Evolutionary conservation across 2,113 vertebrate species (phyloP).

Genomic region (Trogon melanurus): DNA sequence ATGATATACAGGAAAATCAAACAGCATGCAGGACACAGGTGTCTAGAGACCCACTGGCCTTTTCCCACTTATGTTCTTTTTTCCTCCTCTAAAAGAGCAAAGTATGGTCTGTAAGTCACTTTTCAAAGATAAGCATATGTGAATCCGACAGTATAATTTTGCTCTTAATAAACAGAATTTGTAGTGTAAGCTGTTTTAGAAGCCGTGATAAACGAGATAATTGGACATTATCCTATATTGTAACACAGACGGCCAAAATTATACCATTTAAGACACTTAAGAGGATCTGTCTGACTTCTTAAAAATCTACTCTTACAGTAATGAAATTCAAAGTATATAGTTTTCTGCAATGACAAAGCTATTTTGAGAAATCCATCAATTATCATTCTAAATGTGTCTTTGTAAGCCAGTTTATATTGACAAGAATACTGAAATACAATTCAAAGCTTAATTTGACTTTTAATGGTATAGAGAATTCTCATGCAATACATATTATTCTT

Average conservation of each 20-base stretch:
- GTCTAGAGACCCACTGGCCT: constrained; percentile 4
- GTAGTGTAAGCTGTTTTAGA: constrained; percentile 23
- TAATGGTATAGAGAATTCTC: neutral
- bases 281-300: constrained; percentile 40
- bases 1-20: neutral
- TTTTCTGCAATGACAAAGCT: constrained; percentile 13
- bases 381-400: constrained; percentile 15
- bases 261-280: constrained; percentile 43
- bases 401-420: constrained; percentile 27
- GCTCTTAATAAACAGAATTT: constrained; percentile 59
- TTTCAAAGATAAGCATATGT: constrained; percentile 35
- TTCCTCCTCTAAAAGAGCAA: neutral
- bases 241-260: constrained; percentile 32
- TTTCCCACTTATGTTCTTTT: neutral
- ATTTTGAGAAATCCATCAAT: constrained; percentile 49
- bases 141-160: constrained; percentile 60
- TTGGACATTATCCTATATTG: constrained; percentile 48
- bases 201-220: constrained; percentile 53
- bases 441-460: neutral
- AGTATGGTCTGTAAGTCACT: constrained; percentile 2
- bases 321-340: constrained; percentile 32
- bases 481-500: neutral
- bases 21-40: neutral
- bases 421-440: constrained; percentile 6
- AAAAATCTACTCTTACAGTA: constrained; percentile 33